These are phyloP conservation scores for Abrostola tripartita DNA, from an alignment of 2,888 invertebrate genomes.

Conservation along the genomic window DNA sequence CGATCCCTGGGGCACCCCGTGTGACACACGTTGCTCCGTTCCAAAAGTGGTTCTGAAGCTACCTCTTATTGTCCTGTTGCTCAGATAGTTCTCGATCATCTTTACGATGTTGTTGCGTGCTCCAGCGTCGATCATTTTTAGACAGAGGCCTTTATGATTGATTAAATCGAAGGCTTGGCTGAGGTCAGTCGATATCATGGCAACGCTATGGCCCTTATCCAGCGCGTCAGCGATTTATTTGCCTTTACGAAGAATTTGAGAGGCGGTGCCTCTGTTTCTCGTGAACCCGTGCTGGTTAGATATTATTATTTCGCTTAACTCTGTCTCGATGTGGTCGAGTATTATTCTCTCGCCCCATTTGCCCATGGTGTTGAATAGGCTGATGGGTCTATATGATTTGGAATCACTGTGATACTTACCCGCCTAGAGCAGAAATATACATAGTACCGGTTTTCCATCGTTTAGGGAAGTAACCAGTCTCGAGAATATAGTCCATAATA, in stretches of 20 bases:
- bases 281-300: slow-evolving; percentile 4
- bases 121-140: slow-evolving; percentile 7
- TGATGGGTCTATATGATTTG: too few species aligned
- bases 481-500: too few species aligned
- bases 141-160: slow-evolving; percentile 5
- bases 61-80: background rate
- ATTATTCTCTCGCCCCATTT: too few species aligned
- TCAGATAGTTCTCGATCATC: background rate
- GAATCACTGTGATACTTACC: too few species aligned
- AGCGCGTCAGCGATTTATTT: background rate
- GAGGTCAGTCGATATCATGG: slow-evolving; percentile 1
- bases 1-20: slow-evolving; percentile 14
- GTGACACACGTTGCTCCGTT: slow-evolving; percentile 6
- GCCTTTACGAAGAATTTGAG: background rate
- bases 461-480: background rate
- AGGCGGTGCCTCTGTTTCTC: background rate
- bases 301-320: too few species aligned
- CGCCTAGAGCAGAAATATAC: too few species aligned
- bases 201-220: background rate
- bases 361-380: too few species aligned
- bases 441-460: too few species aligned
- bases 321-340: too few species aligned
- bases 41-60: background rate
- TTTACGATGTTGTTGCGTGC: slow-evolving; percentile 2
- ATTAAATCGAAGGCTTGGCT: slow-evolving; percentile 10